Evolutionary conservation across 2,888 invertebrate genomes (phyloP).

Genomic region (Digitonthophagus gazella): DNA sequence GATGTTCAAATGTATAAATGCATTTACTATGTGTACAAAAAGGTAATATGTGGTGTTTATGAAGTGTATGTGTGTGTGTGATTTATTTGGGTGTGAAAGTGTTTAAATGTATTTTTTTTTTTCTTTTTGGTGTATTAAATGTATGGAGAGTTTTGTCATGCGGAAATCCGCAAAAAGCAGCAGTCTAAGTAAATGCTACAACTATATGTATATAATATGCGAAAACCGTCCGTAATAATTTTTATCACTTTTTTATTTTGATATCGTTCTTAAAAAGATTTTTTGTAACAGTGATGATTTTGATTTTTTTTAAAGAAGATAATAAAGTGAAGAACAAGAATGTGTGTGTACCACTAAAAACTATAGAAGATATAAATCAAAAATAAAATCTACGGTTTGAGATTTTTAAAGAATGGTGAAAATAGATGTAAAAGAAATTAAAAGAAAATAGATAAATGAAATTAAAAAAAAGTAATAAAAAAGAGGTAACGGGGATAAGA

Average conservation of each 20-base stretch:
- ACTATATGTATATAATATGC: constrained; percentile 31
- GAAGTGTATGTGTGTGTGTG: constrained; percentile 27
- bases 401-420: constrained; percentile 2
- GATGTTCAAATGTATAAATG: constrained; percentile 35
- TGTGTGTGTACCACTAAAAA: background rate
- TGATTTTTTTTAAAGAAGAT: background rate
- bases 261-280: background rate
- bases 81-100: constrained; percentile 37
- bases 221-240: no score
- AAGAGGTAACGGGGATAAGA: constrained; percentile 22
- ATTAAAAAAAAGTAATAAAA: no score
- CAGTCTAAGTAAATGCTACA: constrained; percentile 36
- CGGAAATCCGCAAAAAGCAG: constrained; percentile 46
- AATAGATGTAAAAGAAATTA: constrained; percentile 22
- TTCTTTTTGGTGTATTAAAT: background rate
- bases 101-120: constrained; percentile 29
- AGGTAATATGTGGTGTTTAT: constrained; percentile 12
- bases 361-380: constrained; percentile 2
- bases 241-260: no score
- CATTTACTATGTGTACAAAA: constrained; percentile 22
- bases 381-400: background rate
- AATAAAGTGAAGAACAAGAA: background rate
- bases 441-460: constrained; percentile 24
- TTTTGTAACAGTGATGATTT: constrained; percentile 1
- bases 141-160: constrained; percentile 43